Base-by-base conservation (phyloP, 2,888 invertebrate species). In the Nomada hirtipes region DNA sequence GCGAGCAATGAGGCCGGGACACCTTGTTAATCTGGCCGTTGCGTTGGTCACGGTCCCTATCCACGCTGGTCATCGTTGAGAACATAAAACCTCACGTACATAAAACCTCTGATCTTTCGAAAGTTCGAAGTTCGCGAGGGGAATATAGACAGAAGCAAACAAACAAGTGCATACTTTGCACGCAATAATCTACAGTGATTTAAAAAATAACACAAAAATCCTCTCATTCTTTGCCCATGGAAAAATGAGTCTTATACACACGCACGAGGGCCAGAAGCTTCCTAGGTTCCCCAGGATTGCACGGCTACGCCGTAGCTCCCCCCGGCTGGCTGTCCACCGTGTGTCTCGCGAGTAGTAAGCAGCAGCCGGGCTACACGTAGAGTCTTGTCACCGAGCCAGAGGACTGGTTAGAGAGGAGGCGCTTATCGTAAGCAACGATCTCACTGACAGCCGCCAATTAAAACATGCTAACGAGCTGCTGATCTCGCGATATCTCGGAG, bases 381-480 rank as follows among this genome's bases (percentile, higher is more conserved):
- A 91, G 89, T 85, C 90, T 90, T 91, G 91, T 91, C 91, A 91
- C 91, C 88, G 89, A 83, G 77, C 53, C 76, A 44, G 86, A 84
- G 83, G 88, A 88, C 91, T 88, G 90, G 90, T 90, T 90, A 90
- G 88, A 90, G 88, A 89, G 88, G 88, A 89, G 89, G 83, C 86
- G 89, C 89, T 92, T 91, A 92, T 92, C 92, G 91, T 88, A 83
- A 83, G 86, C 89, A 90, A 91, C 89, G 88, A 92, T 92, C 92
- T 91, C 90, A 90, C 92, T 92, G 93, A 92, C 93, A 92, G 92
- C 90, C 92, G 92, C 93, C 93, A 93, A 93, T 93, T 93, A 93
- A 93, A 93, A 93, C 93, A 93, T 93, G 93, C 93, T 93, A 93
- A 93, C 93, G 93, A 93, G 93, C 93, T 92, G 93, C 92, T 92